phyloP scores from a whole-genome alignment of 92 coral and sea anemone genomes.

The Umimayanthus chanpuru region DNA sequence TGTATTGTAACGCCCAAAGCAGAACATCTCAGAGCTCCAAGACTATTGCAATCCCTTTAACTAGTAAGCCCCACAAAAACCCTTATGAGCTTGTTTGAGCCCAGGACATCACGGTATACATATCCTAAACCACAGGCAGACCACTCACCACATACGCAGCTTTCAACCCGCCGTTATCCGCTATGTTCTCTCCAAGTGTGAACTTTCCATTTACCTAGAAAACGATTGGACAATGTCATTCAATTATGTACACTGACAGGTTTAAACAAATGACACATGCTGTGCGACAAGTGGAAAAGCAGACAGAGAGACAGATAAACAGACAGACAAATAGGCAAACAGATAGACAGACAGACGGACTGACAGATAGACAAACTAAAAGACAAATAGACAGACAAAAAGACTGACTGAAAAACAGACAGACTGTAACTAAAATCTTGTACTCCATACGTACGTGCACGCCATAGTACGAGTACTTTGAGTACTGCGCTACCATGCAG shows the following conservation, averaged over 20 bases:
- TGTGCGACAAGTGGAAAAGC: background rate
- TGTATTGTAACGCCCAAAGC: too few species aligned
- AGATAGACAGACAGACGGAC: too few species aligned
- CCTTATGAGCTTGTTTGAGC: too few species aligned
- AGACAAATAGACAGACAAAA: background rate
- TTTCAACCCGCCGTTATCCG: conserved; percentile 88
- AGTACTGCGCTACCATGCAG: conserved; percentile 75
- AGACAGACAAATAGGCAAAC: too few species aligned
- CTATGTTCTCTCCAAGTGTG: conserved; percentile 88
- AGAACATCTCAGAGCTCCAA: too few species aligned
- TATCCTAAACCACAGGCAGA: too few species aligned
- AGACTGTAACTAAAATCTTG: background rate
- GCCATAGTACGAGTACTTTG: conserved; percentile 71
- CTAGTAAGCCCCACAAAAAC: too few species aligned
- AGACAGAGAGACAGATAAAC: background rate
- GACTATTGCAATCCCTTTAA: too few species aligned
- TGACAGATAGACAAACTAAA: too few species aligned
- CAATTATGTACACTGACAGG: background rate
- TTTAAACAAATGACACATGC: background rate
- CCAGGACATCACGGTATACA: too few species aligned
- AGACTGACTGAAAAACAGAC: background rate
- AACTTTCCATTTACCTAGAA: conserved; percentile 77
- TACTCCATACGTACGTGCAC: conserved; percentile 59
- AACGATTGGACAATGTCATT: background rate
- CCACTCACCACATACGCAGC: conserved; percentile 71